Evolutionary conservation across 2,113 vertebrate genomes (phyloP), one percentile per base, ranked within the genome.

Genomic region (Lasiurus cinereus): DNA sequence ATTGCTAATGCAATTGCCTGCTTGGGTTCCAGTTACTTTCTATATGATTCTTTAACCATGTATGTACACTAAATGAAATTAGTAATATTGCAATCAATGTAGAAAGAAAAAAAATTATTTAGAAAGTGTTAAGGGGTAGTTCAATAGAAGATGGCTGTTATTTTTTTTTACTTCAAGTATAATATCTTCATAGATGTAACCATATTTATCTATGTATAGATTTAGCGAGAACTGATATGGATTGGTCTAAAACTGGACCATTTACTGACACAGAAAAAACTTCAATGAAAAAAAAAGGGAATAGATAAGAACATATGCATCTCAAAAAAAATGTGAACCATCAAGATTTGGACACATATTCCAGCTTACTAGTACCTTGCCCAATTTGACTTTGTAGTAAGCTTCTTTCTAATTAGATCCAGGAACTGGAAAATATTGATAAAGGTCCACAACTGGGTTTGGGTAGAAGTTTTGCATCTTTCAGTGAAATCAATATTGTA

Each of bases 401-500:
- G 54, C 16, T 22, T 33, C n/a, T 56, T 80, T 50, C n/a, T 70
- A 93, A 87, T 54, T 83, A 84, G 43, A 62, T 7, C 72, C 0
- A 77, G 66, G 70, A 50, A 70, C 4, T 64, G 18, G 8, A 52
- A 64, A 74, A 56, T 73, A 76, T 22, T 74, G 31, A 76, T 67
- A 78, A 83, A 62, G 3, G 5, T 74, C 1, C 16, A 84, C 36
- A 43, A 78, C 16, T 87, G 29, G 24, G 12, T 64, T 24, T 50
- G 7, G 31, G 5, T 24, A 56, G 7, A 92, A 48, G 10, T 31
- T 46, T 89, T 94, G 88, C 33, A 82, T 85, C 77, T 82, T 91
- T 90, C 2, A 78, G 3, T 67, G 31, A 96, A 83, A 86, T 72
- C n/a, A 91, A 46, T 64, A 87, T 88, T 83, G 91, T 83, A 79